Evolutionary conservation across 1,140 invertebrate species (phyloP), one percentile per base, ranked within the genome.

Genomic region (Cepaea nemoralis): DNA sequence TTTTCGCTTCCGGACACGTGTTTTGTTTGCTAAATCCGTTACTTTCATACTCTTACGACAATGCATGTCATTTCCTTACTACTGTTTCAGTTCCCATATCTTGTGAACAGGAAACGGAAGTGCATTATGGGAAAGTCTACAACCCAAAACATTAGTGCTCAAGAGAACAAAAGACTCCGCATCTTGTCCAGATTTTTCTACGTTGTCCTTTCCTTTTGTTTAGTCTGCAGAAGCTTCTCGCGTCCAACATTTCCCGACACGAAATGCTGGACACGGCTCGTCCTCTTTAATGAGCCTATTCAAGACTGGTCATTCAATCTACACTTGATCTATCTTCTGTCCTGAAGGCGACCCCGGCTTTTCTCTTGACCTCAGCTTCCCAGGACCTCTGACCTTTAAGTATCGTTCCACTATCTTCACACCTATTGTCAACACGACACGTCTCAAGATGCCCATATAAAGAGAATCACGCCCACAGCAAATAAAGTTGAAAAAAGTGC

Each of bases 401-500:
- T 71, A 71, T 45, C 69, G 35, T 71, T 45, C 69, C 31, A 16
- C 16, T 71, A 71, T 71, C 69, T 71, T 27, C 37, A 2, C 8
- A 2, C 31, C 69, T 71, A 33, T 71, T 71, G 69, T 71, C 35
- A 37, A 24, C 37, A 71, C 69, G 69, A 71, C 69, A 71, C 69
- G 39, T 71, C 69, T 71, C 69, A 71, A 71, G 69, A 45, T n/a
- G 69, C 14, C 35, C 22, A 37, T 27, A 71, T 39, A 71, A 71
- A 71, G 40, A 45, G 69, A 1, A 39, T 24, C 37, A 71, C 69
- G 69, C 69, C 69, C 69, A 39, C 14, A 2, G 69, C 37, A 71
- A 71, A 71, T 71, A 71, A 71, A 71, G 69, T 40, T 71, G 35
- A 71, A 71, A 71, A 71, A 71, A 39, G 35, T 39, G 59, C 59